A percentile compares a stretch with the other conserved stretches of the same genome.
Conservation (phyloP, 2,797 vertebrate genomes). For the Menidia menidia region DNA sequence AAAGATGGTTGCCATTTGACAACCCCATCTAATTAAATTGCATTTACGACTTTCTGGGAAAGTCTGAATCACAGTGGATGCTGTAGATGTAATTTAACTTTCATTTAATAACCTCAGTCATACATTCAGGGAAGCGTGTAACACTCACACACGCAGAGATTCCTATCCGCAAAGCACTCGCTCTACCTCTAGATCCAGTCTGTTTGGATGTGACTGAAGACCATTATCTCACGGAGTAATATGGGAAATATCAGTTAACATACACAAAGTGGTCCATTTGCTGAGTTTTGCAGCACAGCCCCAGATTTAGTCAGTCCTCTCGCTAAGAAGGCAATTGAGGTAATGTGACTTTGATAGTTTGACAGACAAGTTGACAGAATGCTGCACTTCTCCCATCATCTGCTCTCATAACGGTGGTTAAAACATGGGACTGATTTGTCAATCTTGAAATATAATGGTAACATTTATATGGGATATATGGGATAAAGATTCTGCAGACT, state of each 20-base stretch:
- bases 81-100: conserved; percentile 11
- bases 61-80: conserved; percentile 18
- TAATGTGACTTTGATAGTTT: conserved; percentile 67
- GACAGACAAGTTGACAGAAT: conserved; percentile 59
- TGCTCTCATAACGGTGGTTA: conserved; percentile 46
- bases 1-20: conserved; percentile 33
- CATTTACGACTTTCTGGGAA: conserved; percentile 37
- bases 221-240: conserved; percentile 8
- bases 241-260: conserved; percentile 1
- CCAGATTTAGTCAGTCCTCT: conserved; percentile 43
- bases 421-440: conserved; percentile 38
- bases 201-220: conserved; percentile 29
- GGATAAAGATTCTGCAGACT: neutral
- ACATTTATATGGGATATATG: neutral
- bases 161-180: neutral
- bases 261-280: conserved; percentile 61
- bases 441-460: conserved; percentile 45
- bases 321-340: conserved; percentile 44
- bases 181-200: conserved; percentile 4
- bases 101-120: conserved; percentile 5
- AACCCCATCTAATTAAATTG: conserved; percentile 29
- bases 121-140: conserved; percentile 23
- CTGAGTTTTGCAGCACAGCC: conserved; percentile 56
- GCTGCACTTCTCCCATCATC: conserved; percentile 27
- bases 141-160: conserved; percentile 4